Evolutionary conservation across 2,113 vertebrate genomes (phyloP).

Genomic region (Dunckerocampus dactyliophorus): DNA sequence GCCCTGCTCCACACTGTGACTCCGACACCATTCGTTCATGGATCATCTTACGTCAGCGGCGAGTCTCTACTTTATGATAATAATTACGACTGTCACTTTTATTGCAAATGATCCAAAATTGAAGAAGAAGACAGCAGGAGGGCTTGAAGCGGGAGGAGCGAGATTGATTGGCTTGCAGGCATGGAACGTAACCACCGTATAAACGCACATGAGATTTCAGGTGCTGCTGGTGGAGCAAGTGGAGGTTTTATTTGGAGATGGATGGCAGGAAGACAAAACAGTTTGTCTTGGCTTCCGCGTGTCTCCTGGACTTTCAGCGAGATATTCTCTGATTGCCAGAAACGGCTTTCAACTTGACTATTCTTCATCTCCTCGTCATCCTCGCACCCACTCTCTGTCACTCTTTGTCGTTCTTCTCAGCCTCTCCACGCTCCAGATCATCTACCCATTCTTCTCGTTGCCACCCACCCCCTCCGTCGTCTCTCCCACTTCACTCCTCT

Average conservation of each 20-base stretch:
- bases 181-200: too few relatives aligned
- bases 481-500: constrained; percentile 53
- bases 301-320: constrained; percentile 34
- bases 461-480: constrained; percentile 13
- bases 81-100: too few relatives aligned
- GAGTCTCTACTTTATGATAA: too few relatives aligned
- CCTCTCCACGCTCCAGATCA: constrained; percentile 30
- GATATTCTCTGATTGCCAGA: constrained; percentile 44
- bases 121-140: too few relatives aligned
- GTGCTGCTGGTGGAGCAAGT: too few relatives aligned
- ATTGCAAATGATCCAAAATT: too few relatives aligned
- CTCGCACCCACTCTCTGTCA: constrained; percentile 33
- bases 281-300: constrained; percentile 16
- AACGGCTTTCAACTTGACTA: constrained; percentile 44
- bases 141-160: too few relatives aligned
- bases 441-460: constrained; percentile 35
- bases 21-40: too few relatives aligned
- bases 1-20: too few relatives aligned
- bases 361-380: constrained; percentile 38
- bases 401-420: constrained; percentile 19
- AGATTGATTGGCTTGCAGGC: too few relatives aligned
- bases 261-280: neutral
- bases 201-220: too few relatives aligned
- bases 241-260: neutral
- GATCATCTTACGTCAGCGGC: too few relatives aligned